Conservation (phyloP, 2,113 vertebrate genomes). For the Steatornis caripensis region DNA sequence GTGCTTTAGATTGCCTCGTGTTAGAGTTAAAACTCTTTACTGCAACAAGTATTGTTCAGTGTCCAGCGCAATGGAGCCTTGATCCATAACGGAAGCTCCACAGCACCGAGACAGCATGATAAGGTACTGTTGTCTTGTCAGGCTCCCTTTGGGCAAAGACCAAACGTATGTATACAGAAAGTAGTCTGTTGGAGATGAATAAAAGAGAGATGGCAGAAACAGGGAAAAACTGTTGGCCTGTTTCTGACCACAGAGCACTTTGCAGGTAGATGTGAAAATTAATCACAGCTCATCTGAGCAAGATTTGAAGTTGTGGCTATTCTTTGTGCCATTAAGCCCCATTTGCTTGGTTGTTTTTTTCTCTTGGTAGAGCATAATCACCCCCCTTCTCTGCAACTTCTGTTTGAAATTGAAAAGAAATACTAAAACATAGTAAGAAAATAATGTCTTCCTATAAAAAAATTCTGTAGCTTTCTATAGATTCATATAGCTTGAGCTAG, state of each 20-base stretch:
- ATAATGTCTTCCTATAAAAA: background rate
- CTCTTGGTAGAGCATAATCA: background rate
- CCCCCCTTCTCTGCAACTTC: background rate
- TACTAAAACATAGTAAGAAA: background rate
- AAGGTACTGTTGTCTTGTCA: background rate
- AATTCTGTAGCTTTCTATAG: background rate
- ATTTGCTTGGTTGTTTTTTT: background rate
- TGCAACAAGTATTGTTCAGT: background rate
- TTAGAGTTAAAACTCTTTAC: background rate
- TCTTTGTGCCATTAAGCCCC: background rate
- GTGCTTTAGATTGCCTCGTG: background rate
- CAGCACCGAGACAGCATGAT: background rate
- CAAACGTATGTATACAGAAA: background rate
- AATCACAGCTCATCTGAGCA: background rate
- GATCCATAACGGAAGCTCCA: background rate
- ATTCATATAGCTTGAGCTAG: background rate
- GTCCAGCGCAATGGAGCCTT: background rate
- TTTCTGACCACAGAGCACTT: background rate
- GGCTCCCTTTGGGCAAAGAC: background rate
- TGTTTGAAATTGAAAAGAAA: background rate
- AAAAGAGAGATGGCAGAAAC: background rate
- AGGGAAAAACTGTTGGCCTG: background rate
- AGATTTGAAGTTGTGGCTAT: background rate
- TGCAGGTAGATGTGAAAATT: background rate
- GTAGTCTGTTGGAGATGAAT: background rate